Percentiles rank a stretch among this genome's conserved stretches.
Conservation (phyloP, 2,113 vertebrate species). For the Picathartes gymnocephalus region DNA sequence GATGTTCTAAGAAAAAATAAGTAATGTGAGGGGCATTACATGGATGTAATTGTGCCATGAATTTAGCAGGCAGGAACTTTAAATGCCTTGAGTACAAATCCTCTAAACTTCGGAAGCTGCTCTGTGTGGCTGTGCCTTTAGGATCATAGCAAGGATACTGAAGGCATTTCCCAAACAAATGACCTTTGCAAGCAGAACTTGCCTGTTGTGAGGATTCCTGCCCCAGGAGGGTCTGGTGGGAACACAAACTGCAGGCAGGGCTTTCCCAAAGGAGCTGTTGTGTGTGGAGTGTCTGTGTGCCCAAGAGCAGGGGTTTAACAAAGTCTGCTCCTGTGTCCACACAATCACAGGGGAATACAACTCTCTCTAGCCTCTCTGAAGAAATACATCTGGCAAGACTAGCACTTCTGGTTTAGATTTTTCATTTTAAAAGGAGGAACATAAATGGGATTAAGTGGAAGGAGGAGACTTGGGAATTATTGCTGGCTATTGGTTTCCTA, state of each 20-base stretch:
- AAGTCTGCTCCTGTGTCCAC: fast-evolving
- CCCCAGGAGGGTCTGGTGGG: background rate
- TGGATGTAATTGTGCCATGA: background rate
- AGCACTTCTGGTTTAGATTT: background rate
- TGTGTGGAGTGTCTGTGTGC: fast-evolving
- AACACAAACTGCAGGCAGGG: background rate
- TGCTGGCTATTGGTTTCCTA: background rate
- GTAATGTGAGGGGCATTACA: background rate
- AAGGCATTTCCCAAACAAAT: background rate
- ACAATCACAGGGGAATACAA: fast-evolving
- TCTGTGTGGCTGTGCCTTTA: background rate
- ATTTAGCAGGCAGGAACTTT: background rate
- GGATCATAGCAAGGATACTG: background rate
- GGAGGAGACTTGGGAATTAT: background rate
- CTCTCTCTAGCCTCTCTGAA: background rate
- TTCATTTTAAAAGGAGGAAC: background rate
- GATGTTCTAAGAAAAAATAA: background rate
- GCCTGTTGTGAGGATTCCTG: background rate
- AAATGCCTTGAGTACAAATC: background rate
- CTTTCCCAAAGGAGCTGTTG: fast-evolving
- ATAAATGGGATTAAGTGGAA: background rate
- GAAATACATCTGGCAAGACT: background rate
- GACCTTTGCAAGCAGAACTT: background rate
- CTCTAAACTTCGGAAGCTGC: background rate
- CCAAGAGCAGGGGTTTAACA: background rate